These are phyloP conservation scores for Mesaphorura yosii DNA, from an alignment of 1,140 invertebrate genomes.

Conservation along the genomic window DNA sequence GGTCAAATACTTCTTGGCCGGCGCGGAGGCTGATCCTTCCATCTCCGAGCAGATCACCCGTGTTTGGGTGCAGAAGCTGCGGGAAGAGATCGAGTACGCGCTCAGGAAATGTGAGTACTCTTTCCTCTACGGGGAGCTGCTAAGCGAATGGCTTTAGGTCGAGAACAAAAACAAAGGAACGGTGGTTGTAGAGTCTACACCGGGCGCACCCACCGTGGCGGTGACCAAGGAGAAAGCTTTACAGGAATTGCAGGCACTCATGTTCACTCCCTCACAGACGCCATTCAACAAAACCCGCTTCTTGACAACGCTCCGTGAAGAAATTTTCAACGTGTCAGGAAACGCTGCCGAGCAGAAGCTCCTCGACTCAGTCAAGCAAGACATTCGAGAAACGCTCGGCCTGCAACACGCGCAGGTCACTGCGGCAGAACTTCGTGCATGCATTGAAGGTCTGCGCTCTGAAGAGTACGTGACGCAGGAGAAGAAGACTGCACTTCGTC, in stretches of 20 bases:
- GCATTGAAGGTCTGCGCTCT: slow-evolving; percentile 9
- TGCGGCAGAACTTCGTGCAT: too few species aligned
- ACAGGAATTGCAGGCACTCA: slow-evolving; percentile 5
- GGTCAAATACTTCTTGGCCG: background rate
- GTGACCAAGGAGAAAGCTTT: slow-evolving; percentile 10
- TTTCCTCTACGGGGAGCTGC: slow-evolving; percentile 5
- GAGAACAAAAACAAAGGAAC: background rate
- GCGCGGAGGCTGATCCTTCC: background rate
- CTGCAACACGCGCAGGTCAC: too few species aligned
- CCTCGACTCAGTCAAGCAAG: too few species aligned
- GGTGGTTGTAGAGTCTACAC: background rate
- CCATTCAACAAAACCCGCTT: too few species aligned
- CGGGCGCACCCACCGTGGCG: background rate
- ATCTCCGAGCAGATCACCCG: background rate
- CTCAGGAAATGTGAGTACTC: slow-evolving; percentile 22
- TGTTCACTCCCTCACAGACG: slow-evolving; percentile 6
- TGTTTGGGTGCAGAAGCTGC: slow-evolving; percentile 4
- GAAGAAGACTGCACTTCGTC: slow-evolving; percentile 9
- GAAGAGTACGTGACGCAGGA: slow-evolving; percentile 11
- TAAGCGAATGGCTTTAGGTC: slow-evolving; percentile 15
- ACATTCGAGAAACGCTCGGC: too few species aligned
- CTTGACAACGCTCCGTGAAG: too few species aligned
- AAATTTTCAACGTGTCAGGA: too few species aligned
- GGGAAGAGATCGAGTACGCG: slow-evolving; percentile 9
- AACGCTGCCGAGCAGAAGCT: too few species aligned